Evolutionary conservation across 2,113 vertebrate genomes (phyloP).

Genomic region (Seriola aureovittata): DNA sequence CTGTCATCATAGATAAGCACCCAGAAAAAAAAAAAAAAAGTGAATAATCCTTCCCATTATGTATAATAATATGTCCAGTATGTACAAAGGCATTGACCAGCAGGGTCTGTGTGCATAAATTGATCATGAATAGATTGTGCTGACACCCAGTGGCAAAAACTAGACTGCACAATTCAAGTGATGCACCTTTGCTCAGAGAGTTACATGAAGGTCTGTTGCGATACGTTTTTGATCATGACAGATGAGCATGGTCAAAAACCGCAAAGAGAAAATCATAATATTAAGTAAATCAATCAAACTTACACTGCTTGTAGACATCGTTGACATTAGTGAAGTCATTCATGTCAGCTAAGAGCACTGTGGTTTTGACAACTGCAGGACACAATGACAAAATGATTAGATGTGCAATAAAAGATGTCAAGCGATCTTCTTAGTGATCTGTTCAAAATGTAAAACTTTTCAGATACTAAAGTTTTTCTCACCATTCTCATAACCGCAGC

Average conservation of each 20-base stretch:
- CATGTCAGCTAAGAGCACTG: slow-evolving; percentile 92
- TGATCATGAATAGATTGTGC: neutral
- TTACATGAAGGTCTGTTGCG: neutral
- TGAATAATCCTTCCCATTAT: neutral
- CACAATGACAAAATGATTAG: slow-evolving; percentile 5
- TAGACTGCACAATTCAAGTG: slow-evolving; percentile 6
- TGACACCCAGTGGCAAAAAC: slow-evolving; percentile 63
- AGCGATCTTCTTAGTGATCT: neutral
- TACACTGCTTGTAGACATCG: slow-evolving; percentile 93
- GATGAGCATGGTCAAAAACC: neutral
- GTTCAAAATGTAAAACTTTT: neutral
- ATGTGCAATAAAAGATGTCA: neutral
- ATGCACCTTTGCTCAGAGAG: neutral
- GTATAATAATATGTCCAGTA: neutral
- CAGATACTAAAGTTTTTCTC: slow-evolving; percentile 3
- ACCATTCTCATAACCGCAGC: slow-evolving; percentile 91
- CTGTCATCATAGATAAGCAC: neutral
- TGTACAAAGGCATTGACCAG: neutral
- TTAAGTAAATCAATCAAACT: slow-evolving; percentile 77
- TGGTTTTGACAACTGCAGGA: slow-evolving; percentile 95
- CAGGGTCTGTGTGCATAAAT: neutral
- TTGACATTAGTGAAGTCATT: slow-evolving; percentile 93
- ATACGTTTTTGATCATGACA: neutral
- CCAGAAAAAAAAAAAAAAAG: neutral
- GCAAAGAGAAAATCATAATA: neutral